Evolutionary conservation across 2,113 vertebrate species (phyloP), one percentile per base, ranked within the genome.

Genomic region (Axis porcinus): DNA sequence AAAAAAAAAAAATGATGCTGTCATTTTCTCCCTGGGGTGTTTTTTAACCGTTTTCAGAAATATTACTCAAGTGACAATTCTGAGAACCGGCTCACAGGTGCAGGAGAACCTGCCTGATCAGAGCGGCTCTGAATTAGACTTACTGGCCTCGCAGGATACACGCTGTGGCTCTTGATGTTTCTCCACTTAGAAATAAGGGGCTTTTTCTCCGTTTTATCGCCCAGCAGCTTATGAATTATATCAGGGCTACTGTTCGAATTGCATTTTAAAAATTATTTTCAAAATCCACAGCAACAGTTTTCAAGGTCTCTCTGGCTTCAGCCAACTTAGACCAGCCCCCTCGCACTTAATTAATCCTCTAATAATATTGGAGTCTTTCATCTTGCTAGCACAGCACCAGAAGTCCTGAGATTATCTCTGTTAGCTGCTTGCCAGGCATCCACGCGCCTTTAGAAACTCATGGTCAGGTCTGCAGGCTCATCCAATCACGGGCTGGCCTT

Each of bases 401-500:
- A 95, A 96, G 52, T 89, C 93, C 36, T 58, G 92, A 74, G 95
- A 36, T 95, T 86, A 95, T 60, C 88, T 94, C 89, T 91, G 23
- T 86, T 87, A 96, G 94, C 95, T 87, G 93, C 94, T 97, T 88
- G 43, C 2, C 7, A 57, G 98, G 90, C 95, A 54, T 97, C 90
- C 33, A 3, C 27, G 96, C 88, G 93, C 97, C 98, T 97, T 96
- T 76, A 95, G 96, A 82, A 64, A 40, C 97, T 93, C 98, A 95
- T 97, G 98, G 96, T 64, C 96, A 91, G 94, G 93, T 94, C 98
- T 94, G 94, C 96, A 74, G 1, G 13, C 25, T 21, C 85, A 28
- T 79, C 98, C 98, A 98, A 91, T 98, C 98, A 84, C 13, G 0
- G 95, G 74, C 97, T 95, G 89, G 97, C 96, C 98, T 96, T 58